Evolutionary conservation across 2,113 vertebrate species (phyloP).

Genomic region (Dasyurus viverrinus): DNA sequence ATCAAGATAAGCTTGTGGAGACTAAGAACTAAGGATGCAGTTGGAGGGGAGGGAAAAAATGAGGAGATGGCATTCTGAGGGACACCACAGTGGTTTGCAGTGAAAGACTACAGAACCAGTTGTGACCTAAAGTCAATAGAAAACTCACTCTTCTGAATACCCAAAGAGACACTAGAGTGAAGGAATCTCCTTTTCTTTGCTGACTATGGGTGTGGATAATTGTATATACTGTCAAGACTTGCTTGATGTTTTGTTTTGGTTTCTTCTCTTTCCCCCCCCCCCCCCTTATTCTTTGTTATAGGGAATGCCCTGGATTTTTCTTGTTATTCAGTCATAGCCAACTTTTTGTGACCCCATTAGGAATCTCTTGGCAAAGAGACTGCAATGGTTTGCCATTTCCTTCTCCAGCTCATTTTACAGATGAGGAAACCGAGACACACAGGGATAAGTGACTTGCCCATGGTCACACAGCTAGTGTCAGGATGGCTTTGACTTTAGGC

Average conservation of each 20-base stretch:
- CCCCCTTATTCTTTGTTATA: not conserved
- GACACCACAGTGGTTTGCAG: not conserved
- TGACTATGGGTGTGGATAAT: not conserved
- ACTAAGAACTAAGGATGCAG: not conserved
- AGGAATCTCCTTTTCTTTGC: not conserved
- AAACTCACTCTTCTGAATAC: conserved; percentile 2
- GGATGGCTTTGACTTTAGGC: too few relatives aligned
- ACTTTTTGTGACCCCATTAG: too few relatives aligned
- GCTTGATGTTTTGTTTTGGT: not conserved
- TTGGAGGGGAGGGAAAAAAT: too few relatives aligned
- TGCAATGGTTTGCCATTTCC: too few relatives aligned
- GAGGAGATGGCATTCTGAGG: too few relatives aligned
- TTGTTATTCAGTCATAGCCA: too few relatives aligned
- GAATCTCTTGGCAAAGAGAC: not conserved
- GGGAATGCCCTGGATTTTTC: not conserved
- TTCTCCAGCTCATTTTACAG: too few relatives aligned
- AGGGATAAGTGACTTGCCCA: too few relatives aligned
- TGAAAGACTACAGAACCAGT: not conserved
- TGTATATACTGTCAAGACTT: not conserved
- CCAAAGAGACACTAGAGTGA: not conserved
- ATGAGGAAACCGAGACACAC: too few relatives aligned
- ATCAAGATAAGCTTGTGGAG: not conserved
- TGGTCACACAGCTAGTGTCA: too few relatives aligned
- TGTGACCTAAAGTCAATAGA: not conserved
- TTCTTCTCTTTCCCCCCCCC: not conserved